Percentiles rank a stretch among this genome's conserved stretches.
These are phyloP conservation scores for Andinoacara biseriatus DNA, from an alignment of 2,113 vertebrate genomes.

Conservation along the genomic window DNA sequence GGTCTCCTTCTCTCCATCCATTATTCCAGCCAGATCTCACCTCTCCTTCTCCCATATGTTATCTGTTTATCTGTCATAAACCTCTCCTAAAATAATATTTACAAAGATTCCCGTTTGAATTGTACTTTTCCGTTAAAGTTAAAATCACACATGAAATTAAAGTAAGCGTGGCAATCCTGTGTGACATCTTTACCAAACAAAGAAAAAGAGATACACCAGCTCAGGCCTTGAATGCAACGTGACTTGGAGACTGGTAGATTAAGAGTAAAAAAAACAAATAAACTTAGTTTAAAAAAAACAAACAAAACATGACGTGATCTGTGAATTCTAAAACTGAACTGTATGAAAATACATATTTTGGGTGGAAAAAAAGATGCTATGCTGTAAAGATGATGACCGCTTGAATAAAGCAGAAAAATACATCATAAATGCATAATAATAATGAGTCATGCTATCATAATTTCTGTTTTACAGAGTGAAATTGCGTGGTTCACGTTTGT, in stretches of 20 bases:
- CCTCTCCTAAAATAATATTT: neutral
- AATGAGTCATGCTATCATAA: neutral
- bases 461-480: neutral
- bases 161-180: neutral
- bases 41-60: constrained; percentile 27
- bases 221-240: neutral
- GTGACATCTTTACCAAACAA: neutral
- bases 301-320: neutral
- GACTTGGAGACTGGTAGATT: neutral
- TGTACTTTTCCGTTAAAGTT: neutral
- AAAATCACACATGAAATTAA: neutral
- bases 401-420: neutral
- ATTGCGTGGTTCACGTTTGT: neutral
- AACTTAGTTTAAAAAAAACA: neutral
- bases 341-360: neutral
- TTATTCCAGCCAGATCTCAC: constrained; percentile 20
- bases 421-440: neutral
- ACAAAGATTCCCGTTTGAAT: neutral
- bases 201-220: neutral
- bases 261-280: neutral
- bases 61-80: neutral
- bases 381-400: neutral
- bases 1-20: constrained; percentile 11
- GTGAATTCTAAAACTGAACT: neutral
- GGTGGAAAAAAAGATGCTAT: accelerated